Conservation (phyloP, 2,888 invertebrate genomes). For the Drosophila neotestacea region DNA sequence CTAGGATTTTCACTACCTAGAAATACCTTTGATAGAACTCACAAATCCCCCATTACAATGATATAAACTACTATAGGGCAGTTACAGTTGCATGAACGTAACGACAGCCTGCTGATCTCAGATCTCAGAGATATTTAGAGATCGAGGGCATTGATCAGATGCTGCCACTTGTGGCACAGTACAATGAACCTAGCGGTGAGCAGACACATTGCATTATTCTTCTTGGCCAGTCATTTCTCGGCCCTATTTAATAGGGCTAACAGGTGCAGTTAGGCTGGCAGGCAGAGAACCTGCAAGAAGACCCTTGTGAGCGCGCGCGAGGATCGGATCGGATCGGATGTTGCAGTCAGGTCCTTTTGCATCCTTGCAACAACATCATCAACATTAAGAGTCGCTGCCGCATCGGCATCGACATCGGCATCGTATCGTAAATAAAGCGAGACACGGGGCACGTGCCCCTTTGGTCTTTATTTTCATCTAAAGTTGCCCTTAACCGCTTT, state of each 20-base stretch:
- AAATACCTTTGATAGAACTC: too few species aligned
- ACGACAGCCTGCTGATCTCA: neutral
- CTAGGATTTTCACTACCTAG: too few species aligned
- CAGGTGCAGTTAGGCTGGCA: conserved; percentile 51
- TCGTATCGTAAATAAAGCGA: conserved; percentile 45
- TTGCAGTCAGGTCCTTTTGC: conserved; percentile 52
- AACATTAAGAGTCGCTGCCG: conserved; percentile 15
- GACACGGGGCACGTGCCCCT: conserved; percentile 57
- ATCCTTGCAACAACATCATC: conserved; percentile 46
- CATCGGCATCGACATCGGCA: conserved; percentile 8
- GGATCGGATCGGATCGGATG: conserved; percentile 29
- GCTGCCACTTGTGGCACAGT: conserved; percentile 16
- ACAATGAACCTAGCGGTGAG: conserved; percentile 20
- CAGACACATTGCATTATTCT: conserved; percentile 14
- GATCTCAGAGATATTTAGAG: neutral
- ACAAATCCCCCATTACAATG: neutral
- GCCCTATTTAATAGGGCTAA: conserved; percentile 56
- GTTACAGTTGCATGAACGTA: neutral
- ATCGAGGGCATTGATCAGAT: conserved; percentile 18
- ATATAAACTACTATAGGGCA: neutral
- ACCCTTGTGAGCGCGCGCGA: conserved; percentile 10
- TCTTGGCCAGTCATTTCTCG: conserved; percentile 1
- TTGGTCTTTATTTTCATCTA: conserved; percentile 1
- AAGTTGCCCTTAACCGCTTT: conserved; percentile 5
- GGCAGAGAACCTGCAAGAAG: neutral